Evolutionary conservation across 2,113 vertebrate genomes (phyloP).

Genomic region (Mungos mungo): DNA sequence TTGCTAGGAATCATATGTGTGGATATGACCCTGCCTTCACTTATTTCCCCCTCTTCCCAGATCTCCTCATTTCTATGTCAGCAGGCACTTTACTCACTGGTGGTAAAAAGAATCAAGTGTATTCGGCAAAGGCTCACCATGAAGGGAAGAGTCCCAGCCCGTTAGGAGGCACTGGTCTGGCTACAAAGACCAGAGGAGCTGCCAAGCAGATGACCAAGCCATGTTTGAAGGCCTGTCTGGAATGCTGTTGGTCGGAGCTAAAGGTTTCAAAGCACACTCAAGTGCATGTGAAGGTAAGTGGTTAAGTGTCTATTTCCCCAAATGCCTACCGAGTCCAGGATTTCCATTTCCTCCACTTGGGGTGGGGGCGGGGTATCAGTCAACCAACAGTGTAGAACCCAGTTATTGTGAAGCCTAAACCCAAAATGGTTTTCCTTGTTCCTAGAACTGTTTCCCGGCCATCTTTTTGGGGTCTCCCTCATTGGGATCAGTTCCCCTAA

Average conservation of each 20-base stretch:
- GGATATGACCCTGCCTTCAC: neutral
- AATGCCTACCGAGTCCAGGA: neutral
- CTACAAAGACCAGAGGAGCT: neutral
- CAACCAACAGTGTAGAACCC: neutral
- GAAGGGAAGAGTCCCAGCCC: too few relatives aligned
- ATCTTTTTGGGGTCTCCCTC: neutral
- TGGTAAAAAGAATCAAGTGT: neutral
- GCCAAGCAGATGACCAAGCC: neutral
- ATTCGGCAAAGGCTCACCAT: neutral
- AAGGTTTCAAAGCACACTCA: neutral
- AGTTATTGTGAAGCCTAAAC: neutral
- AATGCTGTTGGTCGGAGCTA: neutral
- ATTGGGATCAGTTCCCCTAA: neutral
- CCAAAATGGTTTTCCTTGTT: neutral
- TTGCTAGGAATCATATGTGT: accelerated
- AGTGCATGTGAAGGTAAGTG: neutral
- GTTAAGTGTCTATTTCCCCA: neutral
- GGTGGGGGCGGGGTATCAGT: neutral
- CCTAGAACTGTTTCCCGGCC: neutral
- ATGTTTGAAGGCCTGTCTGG: neutral
- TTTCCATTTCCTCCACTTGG: neutral
- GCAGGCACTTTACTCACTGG: neutral
- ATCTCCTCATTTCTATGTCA: neutral
- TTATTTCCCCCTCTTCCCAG: neutral
- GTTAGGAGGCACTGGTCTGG: neutral